Evolutionary conservation across 2,113 vertebrate species (phyloP), one percentile per base, ranked within the genome.

Genomic region (Perognathus longimembris): DNA sequence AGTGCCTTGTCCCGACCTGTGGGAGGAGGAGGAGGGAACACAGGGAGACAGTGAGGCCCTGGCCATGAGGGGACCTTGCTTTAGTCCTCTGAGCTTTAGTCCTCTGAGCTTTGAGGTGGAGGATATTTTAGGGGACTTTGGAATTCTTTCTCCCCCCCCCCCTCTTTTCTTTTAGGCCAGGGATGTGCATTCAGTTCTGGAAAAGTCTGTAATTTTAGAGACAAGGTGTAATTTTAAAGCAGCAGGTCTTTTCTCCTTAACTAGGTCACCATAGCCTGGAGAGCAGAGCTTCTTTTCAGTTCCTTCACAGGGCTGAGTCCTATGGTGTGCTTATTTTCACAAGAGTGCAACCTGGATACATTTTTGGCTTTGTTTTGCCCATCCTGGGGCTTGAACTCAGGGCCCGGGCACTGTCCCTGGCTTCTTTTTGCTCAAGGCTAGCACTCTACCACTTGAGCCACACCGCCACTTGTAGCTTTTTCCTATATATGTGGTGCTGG

Each of bases 131-230:
- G 28, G 42, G 42, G n/a, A 11, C 21, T 64, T 73, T 71, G 59
- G 10, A 18, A 4, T 85, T 74, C 42, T 70, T 6, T 61, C 42
- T 45, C 45, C 20, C 36, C 20, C 36, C 9, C 30, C 22, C 11
- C 34, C 28, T 30, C 9, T 12, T 42, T 15, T 77, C n/a, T 9
- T 71, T 57, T 34, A 38, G 22, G 26, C 40, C 30, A n/a, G 24
- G 63, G 12, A 0, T 15, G 2, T 73, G 63, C 12, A 64, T 83
- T 75, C 26, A 54, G 54, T 71, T 73, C 45, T n/a, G 67, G 54
- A 40, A 71, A 91, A 74, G 3, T 50, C 80, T 45, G 3, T 88
- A 4, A 88, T 91, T 94, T 34, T 45, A 77, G 36, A 67, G 54
- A n/a, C 63, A 42, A 77, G 64, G 70, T 21, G 9, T 71, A 22